Conservation (phyloP, 2,797 vertebrate species). For the Anableps anableps region DNA sequence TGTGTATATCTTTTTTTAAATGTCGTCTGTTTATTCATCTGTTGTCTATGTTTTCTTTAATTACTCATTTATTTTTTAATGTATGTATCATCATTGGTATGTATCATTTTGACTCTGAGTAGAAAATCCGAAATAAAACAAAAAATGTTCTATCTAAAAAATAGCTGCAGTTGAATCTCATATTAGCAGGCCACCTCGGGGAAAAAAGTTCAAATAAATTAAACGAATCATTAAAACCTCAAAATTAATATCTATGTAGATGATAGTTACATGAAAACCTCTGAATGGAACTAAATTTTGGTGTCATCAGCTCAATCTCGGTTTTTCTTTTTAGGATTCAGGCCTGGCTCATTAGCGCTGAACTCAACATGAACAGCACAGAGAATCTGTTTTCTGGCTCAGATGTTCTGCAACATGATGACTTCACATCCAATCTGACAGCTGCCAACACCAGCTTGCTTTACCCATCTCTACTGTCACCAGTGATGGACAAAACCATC, state of each 20-base stretch:
- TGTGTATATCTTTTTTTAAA: too few species aligned
- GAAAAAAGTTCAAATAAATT: too few species aligned
- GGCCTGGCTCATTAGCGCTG: background rate
- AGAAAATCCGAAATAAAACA: too few species aligned
- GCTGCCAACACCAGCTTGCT: constrained; percentile 40
- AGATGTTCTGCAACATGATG: constrained; percentile 27
- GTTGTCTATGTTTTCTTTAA: too few species aligned
- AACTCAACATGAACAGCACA: constrained; percentile 6
- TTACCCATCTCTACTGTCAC: background rate
- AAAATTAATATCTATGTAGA: background rate
- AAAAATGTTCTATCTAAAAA: too few species aligned
- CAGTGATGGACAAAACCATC: constrained; percentile 58
- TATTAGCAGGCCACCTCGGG: background rate
- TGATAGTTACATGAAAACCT: background rate
- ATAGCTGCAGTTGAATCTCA: background rate
- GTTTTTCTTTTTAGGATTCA: background rate
- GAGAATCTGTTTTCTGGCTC: background rate
- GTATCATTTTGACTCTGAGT: too few species aligned
- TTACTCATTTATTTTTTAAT: too few species aligned
- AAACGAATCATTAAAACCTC: background rate
- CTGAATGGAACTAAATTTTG: too few species aligned
- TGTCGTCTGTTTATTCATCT: too few species aligned
- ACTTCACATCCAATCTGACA: constrained; percentile 33
- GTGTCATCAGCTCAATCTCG: background rate
- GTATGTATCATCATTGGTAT: too few species aligned